A percentile compares a stretch with the other conserved stretches of the same genome.
These are phyloP conservation scores for Enteromius anoplus DNA, from an alignment of 2,797 vertebrate species.

Conservation along the genomic window DNA sequence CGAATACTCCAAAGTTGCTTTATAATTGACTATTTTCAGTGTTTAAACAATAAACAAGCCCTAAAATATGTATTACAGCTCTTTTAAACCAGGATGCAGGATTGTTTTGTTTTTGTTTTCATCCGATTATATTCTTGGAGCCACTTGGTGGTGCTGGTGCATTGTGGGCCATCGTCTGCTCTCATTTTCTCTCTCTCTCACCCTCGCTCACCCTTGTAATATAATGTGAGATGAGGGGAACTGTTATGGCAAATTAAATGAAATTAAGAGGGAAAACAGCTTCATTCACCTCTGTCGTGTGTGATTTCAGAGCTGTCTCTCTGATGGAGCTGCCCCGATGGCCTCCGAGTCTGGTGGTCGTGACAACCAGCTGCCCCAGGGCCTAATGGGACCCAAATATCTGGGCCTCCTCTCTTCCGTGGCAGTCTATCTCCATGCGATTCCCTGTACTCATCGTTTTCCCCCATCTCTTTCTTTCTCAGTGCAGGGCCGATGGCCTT, in stretches of 20 bases:
- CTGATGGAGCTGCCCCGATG: slow-evolving; percentile 71
- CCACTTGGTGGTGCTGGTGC: slow-evolving; percentile 81
- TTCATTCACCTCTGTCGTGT: slow-evolving; percentile 80
- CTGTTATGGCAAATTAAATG: slow-evolving; percentile 79
- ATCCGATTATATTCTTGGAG: background rate
- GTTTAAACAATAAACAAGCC: background rate
- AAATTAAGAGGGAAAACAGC: slow-evolving; percentile 82
- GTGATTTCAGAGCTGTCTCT: slow-evolving; percentile 73
- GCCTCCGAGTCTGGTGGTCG: slow-evolving; percentile 71
- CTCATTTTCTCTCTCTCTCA: slow-evolving; percentile 37
- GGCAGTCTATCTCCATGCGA: slow-evolving; percentile 9
- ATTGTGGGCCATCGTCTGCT: slow-evolving; percentile 60
- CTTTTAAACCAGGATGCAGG: background rate
- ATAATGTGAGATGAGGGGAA: slow-evolving; percentile 76
- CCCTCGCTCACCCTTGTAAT: slow-evolving; percentile 60
- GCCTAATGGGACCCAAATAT: slow-evolving; percentile 59
- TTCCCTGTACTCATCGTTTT: slow-evolving; percentile 57
- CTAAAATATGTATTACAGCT: background rate
- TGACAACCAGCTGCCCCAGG: slow-evolving; percentile 69
- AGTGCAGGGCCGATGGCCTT: slow-evolving; percentile 47
- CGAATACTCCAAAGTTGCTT: background rate
- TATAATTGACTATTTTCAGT: background rate
- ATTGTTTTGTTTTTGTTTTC: background rate
- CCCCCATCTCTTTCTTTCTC: slow-evolving; percentile 38
- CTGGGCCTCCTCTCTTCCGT: slow-evolving; percentile 42